A percentile compares a stretch with the other conserved stretches of the same genome.
Conservation (phyloP, 2,888 invertebrate species). For the Papilio gigon region DNA sequence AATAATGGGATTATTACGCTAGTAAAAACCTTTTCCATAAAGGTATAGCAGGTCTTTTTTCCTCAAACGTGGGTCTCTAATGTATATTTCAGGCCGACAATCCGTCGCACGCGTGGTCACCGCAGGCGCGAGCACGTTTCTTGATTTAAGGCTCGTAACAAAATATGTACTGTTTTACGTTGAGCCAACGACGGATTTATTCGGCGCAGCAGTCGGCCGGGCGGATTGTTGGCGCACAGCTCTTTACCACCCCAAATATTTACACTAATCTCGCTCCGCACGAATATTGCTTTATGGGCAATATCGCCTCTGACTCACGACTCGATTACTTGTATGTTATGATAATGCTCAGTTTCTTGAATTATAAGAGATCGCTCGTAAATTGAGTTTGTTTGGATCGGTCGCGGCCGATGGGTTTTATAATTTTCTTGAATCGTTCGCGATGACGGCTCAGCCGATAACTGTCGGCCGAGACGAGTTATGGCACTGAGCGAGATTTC, state of each 20-base stretch:
- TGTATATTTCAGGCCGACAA: slow-evolving; percentile 8
- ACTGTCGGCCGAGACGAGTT: slow-evolving; percentile 31
- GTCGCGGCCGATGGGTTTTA: slow-evolving; percentile 46
- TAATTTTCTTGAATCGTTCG: slow-evolving; percentile 32
- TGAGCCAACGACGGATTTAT: slow-evolving; percentile 73
- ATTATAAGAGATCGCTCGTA: slow-evolving; percentile 47
- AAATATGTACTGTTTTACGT: slow-evolving; percentile 77
- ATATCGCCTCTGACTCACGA: slow-evolving; percentile 46
- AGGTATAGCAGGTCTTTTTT: too few species aligned
- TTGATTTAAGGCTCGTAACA: slow-evolving; percentile 73
- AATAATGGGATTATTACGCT: too few species aligned
- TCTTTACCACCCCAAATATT: slow-evolving; percentile 69
- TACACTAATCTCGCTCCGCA: slow-evolving; percentile 51
- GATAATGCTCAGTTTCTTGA: slow-evolving; percentile 40
- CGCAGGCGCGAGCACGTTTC: slow-evolving; percentile 63
- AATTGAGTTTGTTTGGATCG: slow-evolving; percentile 51
- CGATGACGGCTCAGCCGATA: slow-evolving; percentile 35
- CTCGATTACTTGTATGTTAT: slow-evolving; percentile 40
- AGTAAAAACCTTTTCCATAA: too few species aligned
- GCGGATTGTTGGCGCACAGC: slow-evolving; percentile 60
- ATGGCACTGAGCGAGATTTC: slow-evolving; percentile 16
- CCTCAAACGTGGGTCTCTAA: too few species aligned
- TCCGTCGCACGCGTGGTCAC: slow-evolving; percentile 47
- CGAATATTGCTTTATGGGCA: slow-evolving; percentile 51
- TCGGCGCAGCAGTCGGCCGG: slow-evolving; percentile 64